Conservation (phyloP, 2,888 invertebrate species). For the Troglohyphantes excavatus region DNA sequence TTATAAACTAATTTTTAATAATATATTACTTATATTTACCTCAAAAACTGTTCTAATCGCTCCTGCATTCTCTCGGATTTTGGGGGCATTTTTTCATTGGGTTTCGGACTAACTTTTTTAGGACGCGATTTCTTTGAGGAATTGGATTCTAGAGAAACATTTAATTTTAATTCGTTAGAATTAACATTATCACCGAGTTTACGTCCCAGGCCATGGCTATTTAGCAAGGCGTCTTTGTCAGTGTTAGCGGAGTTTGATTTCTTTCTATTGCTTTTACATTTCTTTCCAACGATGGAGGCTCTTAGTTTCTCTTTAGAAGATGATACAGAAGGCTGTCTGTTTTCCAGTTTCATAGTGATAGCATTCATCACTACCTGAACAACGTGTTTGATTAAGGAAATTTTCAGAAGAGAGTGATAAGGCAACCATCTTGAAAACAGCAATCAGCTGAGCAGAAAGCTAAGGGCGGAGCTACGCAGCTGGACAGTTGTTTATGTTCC, state of each 20-base stretch:
- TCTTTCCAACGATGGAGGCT: conserved; percentile 39
- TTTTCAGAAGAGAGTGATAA: conserved; percentile 50
- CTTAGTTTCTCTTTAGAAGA: conserved; percentile 49
- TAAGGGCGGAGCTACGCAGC: conserved; percentile 69
- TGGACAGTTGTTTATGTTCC: conserved; percentile 48
- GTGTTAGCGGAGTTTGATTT: conserved; percentile 50
- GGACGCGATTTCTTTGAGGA: conserved; percentile 51
- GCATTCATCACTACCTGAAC: conserved; percentile 69
- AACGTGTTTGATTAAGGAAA: conserved; percentile 53
- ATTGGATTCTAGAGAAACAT: conserved; percentile 3
- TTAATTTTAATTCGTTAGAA: conserved; percentile 24
- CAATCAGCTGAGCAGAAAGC: conserved; percentile 77
- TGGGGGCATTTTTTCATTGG: conserved; percentile 83
- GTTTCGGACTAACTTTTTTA: conserved; percentile 44
- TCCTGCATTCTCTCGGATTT: conserved; percentile 75
- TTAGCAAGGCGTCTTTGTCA: conserved; percentile 76
- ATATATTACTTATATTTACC: conserved; percentile 54
- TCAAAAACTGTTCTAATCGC: conserved; percentile 73
- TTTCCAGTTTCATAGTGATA: conserved; percentile 75
- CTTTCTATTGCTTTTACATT: conserved; percentile 60
- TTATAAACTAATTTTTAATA: too few relatives aligned
- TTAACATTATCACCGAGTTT: conserved; percentile 53
- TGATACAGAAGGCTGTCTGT: conserved; percentile 46
- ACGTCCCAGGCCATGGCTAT: conserved; percentile 73
- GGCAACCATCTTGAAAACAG: conserved; percentile 76